Evolutionary conservation across 2,113 vertebrate species (phyloP), one percentile per base, ranked within the genome.

Genomic region (Guaruba guarouba): DNA sequence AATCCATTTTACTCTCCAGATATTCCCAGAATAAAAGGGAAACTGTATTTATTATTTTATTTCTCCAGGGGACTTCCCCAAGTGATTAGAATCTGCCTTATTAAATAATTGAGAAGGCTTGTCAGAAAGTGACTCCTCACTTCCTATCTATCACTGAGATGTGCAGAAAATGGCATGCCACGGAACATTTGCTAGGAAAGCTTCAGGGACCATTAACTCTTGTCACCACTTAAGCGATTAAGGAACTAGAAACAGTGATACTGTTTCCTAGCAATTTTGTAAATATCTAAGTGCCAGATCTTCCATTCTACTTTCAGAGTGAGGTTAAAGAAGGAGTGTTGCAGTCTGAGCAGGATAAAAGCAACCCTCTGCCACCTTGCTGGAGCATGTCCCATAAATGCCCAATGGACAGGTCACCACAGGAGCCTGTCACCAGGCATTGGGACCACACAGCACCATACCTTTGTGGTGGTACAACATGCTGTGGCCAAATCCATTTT

Each of bases 91-190:
- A 86, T 79, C 86, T 96, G 82, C 80, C 92, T 96, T 90, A 95
- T 96, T 97, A 96, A 96, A 96, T 96, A 97, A 97, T 94, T 94
- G 95, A 95, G 95, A 64, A 82, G 74, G 52, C 83, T 86, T 96
- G 95, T 95, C 95, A 96, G 86, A 67, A 96, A 97, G 92, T 89
- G 93, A 92, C 96, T 96, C 84, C 96, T 93, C 87, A 43, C 92
- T 96, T 93, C 86, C 83, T 41, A 92, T 91, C 93, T 68, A 81
- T 96, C 92, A 94, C 23, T 4, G 85, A 52, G 93, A 78, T 86
- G 86, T 64, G 80, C 52, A 71, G 93, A 89, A 96, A 92, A 89
- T 87, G 90, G 86, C 92, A 82, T 39, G 93, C 92, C 95, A 93
- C 62, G 93, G 90, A 96, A 96, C 92, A 88, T 96, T 96, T 96